A percentile compares a stretch with the other conserved stretches of the same genome.
phyloP scores from a whole-genome alignment of 2,113 vertebrate genomes.

The Clarias gariepinus region DNA sequence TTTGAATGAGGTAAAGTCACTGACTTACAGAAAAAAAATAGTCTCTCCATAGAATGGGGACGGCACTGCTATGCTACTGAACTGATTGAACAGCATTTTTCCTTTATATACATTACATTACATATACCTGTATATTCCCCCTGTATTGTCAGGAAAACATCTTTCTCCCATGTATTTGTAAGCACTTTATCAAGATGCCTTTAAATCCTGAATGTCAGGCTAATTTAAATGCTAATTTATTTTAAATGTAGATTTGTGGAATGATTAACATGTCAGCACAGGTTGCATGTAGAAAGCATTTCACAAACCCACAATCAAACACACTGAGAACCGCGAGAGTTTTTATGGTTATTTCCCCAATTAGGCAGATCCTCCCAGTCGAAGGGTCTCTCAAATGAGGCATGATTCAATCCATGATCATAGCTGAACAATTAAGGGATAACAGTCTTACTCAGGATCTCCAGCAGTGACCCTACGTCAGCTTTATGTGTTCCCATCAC shows the following conservation, averaged over 20 bases:
- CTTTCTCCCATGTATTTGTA: neutral
- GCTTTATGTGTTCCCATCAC: neutral
- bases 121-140: neutral
- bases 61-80: neutral
- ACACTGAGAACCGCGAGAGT: neutral
- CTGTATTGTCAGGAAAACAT: neutral
- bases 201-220: too few species aligned
- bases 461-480: neutral
- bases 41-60: neutral
- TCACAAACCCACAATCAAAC: neutral
- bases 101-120: too few species aligned
- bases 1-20: constrained; percentile 38
- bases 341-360: neutral
- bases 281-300: neutral
- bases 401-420: neutral
- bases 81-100: neutral
- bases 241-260: too few species aligned
- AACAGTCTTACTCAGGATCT: neutral
- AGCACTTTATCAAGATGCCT: too few species aligned
- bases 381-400: neutral
- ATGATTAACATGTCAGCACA: constrained; percentile 19
- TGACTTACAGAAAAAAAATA: constrained; percentile 6
- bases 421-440: neutral
- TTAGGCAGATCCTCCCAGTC: neutral
- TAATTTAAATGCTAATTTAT: too few species aligned